phyloP scores from a whole-genome alignment of 1,140 invertebrate species.

The Medauroidea extradentata region DNA sequence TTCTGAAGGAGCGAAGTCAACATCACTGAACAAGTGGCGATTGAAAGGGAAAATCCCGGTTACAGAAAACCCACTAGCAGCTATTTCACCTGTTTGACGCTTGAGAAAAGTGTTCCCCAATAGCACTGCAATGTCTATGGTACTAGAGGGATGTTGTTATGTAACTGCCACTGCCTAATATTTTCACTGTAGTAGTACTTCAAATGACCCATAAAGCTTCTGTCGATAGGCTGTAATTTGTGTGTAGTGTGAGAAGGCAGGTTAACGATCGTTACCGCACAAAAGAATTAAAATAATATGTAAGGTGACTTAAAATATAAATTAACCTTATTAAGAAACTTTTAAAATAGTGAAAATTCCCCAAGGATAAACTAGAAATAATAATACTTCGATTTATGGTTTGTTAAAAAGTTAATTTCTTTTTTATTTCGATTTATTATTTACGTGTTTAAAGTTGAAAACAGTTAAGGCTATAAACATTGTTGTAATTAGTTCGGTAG shows the following conservation, averaged over 20 bases:
- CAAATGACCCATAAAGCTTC: conserved; percentile 37
- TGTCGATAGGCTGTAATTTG: conserved; percentile 40
- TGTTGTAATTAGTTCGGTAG: no score
- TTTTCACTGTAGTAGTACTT: conserved; percentile 36
- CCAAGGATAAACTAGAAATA: no score
- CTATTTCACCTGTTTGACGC: conserved; percentile 18
- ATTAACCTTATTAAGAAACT: no score
- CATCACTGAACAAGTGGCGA: conserved; percentile 20
- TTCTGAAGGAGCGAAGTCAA: conserved; percentile 6
- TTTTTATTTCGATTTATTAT: no score
- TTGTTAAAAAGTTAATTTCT: no score
- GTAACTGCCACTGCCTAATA: conserved; percentile 28
- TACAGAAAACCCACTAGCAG: conserved; percentile 23
- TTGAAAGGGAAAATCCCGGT: conserved; percentile 26
- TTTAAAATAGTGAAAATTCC: no score
- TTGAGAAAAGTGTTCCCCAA: conserved; percentile 13
- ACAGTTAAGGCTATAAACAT: no score
- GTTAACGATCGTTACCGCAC: conserved; percentile 7
- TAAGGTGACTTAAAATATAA: no score
- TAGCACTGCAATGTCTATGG: conserved; percentile 13
- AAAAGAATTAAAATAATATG: no score
- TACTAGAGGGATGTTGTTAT: background rate
- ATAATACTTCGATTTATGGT: no score
- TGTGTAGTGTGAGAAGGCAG: conserved; percentile 36
- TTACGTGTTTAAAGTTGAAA: no score